phyloP scores from a whole-genome alignment of 92 coral and sea anemone species.

The Hydrozoanthus gracilis region DNA sequence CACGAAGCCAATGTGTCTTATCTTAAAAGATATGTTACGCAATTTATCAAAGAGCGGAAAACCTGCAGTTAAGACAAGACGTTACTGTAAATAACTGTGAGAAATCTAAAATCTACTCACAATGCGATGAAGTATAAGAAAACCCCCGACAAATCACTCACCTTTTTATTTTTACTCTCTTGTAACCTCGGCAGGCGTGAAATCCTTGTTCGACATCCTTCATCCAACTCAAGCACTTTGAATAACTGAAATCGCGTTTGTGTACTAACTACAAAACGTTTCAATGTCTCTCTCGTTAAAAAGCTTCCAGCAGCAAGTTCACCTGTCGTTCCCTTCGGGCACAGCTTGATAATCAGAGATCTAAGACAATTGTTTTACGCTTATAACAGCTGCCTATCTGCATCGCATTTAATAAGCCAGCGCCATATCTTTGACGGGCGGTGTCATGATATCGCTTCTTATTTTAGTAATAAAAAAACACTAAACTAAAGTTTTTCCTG shows the following conservation, averaged over 20 bases:
- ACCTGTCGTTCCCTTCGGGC: not conserved
- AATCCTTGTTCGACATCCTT: not conserved
- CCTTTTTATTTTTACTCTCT: too few relatives aligned
- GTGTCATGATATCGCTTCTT: not conserved
- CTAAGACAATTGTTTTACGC: not conserved
- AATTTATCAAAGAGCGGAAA: too few relatives aligned
- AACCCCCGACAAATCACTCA: too few relatives aligned
- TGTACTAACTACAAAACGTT: not conserved
- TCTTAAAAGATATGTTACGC: too few relatives aligned
- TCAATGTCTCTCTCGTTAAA: slow-evolving; percentile 1
- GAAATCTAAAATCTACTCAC: too few relatives aligned
- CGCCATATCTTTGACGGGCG: not conserved
- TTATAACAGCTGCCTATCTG: not conserved
- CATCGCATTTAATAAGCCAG: not conserved
- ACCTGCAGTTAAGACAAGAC: too few relatives aligned
- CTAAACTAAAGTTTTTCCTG: not conserved
- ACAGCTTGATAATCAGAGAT: slow-evolving; percentile 10
- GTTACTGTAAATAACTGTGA: too few relatives aligned
- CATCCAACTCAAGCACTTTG: not conserved
- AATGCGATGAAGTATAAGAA: too few relatives aligned
- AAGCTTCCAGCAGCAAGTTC: not conserved
- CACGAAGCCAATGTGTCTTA: too few relatives aligned
- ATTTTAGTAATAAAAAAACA: not conserved
- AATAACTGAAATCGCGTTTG: not conserved
- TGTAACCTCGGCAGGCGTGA: not conserved